Evolutionary conservation across 1,140 invertebrate genomes (phyloP), one percentile per base, ranked within the genome.

Genomic region (Ericerus pela): DNA sequence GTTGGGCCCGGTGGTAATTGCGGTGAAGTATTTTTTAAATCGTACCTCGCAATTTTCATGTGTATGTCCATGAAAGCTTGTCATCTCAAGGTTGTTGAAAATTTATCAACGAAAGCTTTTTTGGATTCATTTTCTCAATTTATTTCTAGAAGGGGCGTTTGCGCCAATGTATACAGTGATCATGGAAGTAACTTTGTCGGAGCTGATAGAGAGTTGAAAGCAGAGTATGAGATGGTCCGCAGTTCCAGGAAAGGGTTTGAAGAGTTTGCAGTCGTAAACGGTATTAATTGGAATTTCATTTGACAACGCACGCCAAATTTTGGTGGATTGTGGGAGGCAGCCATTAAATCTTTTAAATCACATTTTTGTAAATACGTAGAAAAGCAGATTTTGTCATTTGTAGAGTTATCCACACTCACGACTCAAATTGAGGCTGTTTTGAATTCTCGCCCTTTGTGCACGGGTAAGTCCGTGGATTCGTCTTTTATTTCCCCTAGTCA

Each of bases 101-200:
- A 63, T 55, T 20, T 66, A 5, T 61, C 63, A 2, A 63, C 65
- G 2, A 59, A 63, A 36, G 60, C 60, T 4, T 68, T 70, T 54
- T 14, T 70, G 6, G 58, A 59, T 38, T 58, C 62, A 8, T 56
- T 70, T 2, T 30, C 52, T 14, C 52, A 65, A 27, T 69, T 70
- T 53, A 59, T 64, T 12, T 6, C 56, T 24, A 33, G 63, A 18
- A 41, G 66, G 36, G 67, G 68, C 20, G 30, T 55, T 37, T 63
- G 62, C 8, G 22, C 29, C 0, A 51, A 36, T 6, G 59, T 72
- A 0, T 65, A 62, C 53, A 58, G 53, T n/a, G 70, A 71, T 58
- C 64, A 66, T 53, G 69, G 63, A 0, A 67, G 64, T 0, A 70
- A 67, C 47, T 70, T 70, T 52, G 53, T 64, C 12, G 64, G 65